Conservation (phyloP, 1,140 invertebrate genomes). For the Kradibia gibbosae region DNA sequence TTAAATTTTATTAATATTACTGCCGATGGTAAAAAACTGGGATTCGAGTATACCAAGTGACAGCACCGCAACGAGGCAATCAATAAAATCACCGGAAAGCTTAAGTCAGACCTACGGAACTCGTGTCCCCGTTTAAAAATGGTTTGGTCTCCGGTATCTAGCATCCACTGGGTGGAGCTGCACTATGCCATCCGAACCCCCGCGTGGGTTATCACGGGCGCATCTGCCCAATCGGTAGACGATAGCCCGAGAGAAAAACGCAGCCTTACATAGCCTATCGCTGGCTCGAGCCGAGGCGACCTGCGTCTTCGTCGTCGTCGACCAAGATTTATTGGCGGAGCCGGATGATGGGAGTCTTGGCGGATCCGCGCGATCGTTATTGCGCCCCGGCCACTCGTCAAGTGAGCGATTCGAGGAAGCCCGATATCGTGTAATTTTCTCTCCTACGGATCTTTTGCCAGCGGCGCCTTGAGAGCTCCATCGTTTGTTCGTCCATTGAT, state of each 20-base stretch:
- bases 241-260: background rate
- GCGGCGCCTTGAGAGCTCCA: background rate
- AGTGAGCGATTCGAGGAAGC: slow-evolving; percentile 1
- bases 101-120: too few relatives aligned
- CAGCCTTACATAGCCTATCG: background rate
- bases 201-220: background rate
- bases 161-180: too few relatives aligned
- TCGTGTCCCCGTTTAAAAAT: too few relatives aligned
- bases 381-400: background rate
- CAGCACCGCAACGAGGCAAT: too few relatives aligned
- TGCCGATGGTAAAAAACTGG: too few relatives aligned
- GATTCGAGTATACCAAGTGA: too few relatives aligned
- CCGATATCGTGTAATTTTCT: background rate
- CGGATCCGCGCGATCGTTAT: background rate
- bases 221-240: background rate
- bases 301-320: background rate
- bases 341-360: background rate
- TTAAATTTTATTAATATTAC: too few relatives aligned
- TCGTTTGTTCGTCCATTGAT: background rate
- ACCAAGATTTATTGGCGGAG: background rate
- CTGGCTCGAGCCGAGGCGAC: background rate
- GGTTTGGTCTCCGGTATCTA: too few relatives aligned
- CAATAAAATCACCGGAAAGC: too few relatives aligned
- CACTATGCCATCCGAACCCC: background rate
- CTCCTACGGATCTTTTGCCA: background rate